These are phyloP conservation scores for Nebria salina DNA, from an alignment of 2,888 invertebrate species.

Conservation along the genomic window DNA sequence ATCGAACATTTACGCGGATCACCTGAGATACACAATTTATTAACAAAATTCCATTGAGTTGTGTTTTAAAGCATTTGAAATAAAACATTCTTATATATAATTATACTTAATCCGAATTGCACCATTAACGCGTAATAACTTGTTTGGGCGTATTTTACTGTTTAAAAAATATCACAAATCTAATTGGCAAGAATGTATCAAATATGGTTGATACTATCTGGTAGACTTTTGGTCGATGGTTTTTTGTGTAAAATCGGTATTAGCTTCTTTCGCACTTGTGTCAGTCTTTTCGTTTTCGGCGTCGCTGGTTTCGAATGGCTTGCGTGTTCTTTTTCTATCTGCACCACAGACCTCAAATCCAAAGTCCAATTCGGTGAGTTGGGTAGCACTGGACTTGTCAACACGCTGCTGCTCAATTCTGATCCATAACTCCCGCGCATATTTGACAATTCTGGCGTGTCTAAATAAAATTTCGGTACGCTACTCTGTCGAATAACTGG, in stretches of 20 bases:
- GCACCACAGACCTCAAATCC: constrained; percentile 61
- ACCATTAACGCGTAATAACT: too few species aligned
- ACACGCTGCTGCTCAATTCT: constrained; percentile 50
- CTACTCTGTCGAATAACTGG: constrained; percentile 61
- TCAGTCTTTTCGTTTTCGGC: constrained; percentile 41
- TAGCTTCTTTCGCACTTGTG: constrained; percentile 44
- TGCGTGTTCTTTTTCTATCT: constrained; percentile 57
- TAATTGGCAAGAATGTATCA: constrained; percentile 10
- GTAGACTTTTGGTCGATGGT: constrained; percentile 36
- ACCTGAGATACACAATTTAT: too few species aligned
- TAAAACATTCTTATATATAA: too few species aligned
- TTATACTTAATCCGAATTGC: too few species aligned
- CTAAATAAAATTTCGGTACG: constrained; percentile 61
- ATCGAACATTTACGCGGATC: too few species aligned
- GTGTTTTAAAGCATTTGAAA: too few species aligned
- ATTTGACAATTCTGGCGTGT: constrained; percentile 56
- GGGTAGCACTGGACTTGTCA: constrained; percentile 57
- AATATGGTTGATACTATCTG: constrained; percentile 37
- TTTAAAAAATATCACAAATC: not conserved
- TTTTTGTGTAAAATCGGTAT: constrained; percentile 36
- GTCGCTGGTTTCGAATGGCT: constrained; percentile 28
- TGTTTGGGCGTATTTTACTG: not conserved
- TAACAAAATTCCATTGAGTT: too few species aligned
- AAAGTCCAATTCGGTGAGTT: constrained; percentile 53
- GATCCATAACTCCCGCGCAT: constrained; percentile 17